Base-by-base conservation (phyloP, 1,140 invertebrate genomes). In the Chionoecetes opilio region DNA sequence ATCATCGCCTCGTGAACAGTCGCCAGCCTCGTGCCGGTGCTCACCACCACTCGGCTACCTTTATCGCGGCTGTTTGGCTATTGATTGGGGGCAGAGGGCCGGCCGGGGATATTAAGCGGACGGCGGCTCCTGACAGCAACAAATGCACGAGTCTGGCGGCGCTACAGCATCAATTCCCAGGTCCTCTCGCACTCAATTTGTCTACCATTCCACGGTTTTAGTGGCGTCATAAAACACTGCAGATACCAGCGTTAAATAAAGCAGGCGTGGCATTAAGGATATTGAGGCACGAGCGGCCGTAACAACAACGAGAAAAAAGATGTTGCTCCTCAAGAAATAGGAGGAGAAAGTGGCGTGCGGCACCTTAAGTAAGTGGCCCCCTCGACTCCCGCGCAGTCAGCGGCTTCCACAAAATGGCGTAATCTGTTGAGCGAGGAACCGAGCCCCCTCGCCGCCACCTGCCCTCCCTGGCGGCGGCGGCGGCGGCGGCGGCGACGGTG, bases 141-240 rank as follows among this genome's bases (percentile, higher is more conserved):
- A 95, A 95, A 95, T 95, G 94, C 90, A 92, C 53, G 90, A 92
- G 94, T 95, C 90, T 92, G 90, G 90, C 85, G 38, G 31, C 82
- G 84, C 90, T 85, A 91, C 84, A 85, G 94, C 94, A 95, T 95
- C 94, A 92, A 95, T 95, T 95, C 90, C 90, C 90, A 75, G 84
- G 63, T 87, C 90, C 94, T 95, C 94, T 92, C 94, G 34, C 94
- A 92, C 94, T 95, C 94, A 95, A 95, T 95, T 95, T 95, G 94
- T 95, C 90, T 95, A 95, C 35, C 94, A 91, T 87, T 91, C 38
- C 84, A 26, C 17, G 82, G 82, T 26, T 86, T 38, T 86, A 85
- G 93, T 89, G 85, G 93, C 85, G 17, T 93, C 93, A 89, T 93
- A 93, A 93, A 87, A 86, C 32, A 93, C 93, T 75, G 34, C 82